phyloP scores from a whole-genome alignment of 1,140 invertebrate genomes.

The Formica selysi region DNA sequence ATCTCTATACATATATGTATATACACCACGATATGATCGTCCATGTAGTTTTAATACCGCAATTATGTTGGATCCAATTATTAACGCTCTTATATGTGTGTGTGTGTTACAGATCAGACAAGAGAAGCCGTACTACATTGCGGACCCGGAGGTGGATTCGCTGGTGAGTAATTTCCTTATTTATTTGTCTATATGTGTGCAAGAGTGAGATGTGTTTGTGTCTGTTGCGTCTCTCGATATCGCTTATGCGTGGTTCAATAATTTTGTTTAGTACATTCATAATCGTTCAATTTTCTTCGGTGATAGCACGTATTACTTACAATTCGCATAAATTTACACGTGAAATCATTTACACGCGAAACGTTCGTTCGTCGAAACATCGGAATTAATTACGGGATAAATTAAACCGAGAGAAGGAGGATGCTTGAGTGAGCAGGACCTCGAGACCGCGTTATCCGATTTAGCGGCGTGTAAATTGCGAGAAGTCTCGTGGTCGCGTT shows the following conservation, averaged over 20 bases:
- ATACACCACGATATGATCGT: constrained; percentile 70
- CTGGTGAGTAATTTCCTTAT: constrained; percentile 93
- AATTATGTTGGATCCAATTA: constrained; percentile 83
- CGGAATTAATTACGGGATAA: constrained; percentile 32
- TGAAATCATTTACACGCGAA: constrained; percentile 5
- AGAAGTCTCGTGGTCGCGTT: constrained; percentile 8
- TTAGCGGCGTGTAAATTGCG: constrained; percentile 53
- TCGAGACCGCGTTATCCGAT: constrained; percentile 40
- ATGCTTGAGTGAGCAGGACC: neutral
- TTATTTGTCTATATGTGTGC: neutral
- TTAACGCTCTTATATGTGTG: constrained; percentile 78
- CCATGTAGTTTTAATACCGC: constrained; percentile 79
- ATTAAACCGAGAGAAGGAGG: constrained; percentile 29
- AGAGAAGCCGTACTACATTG: constrained; percentile 99
- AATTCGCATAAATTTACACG: constrained; percentile 12
- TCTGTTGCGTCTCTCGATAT: neutral
- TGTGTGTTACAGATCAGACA: constrained; percentile 96
- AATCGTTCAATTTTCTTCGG: neutral
- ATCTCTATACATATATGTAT: constrained; percentile 48
- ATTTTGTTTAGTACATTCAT: neutral
- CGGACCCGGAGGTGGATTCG: constrained; percentile 99
- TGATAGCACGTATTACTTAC: neutral
- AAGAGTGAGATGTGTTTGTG: neutral
- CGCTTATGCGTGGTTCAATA: constrained; percentile 1
- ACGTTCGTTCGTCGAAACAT: neutral